Evolutionary conservation across 2,797 vertebrate genomes (phyloP), one percentile per base, ranked within the genome.

Genomic region (Myotis myotis): DNA sequence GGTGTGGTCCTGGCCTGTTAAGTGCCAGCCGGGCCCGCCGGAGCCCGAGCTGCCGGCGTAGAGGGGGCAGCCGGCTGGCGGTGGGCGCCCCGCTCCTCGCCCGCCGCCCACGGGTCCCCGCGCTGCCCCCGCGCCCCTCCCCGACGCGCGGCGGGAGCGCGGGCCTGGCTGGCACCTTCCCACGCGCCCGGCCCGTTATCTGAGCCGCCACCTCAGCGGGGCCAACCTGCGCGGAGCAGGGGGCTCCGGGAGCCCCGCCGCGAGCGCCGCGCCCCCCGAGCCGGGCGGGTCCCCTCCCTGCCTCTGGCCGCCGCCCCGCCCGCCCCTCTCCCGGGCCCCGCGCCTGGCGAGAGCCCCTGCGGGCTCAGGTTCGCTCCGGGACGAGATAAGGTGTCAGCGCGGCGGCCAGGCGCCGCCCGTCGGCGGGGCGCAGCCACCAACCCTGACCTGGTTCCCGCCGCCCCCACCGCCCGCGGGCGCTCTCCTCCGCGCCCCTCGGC

Each of bases 361-460:
- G 12, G 92, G 93, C 95, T 96, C 90, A 92, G 76, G 87, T 94
- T 94, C 94, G 53, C 91, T 30, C 87, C 25, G 64, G 79, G 87
- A 82, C 87, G 28, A 76, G 97, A 81, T 96, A 88, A 92, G 96
- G 93, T 97, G 96, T 97, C 97, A 62, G 79, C 51, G 17, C 15
- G n/a, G 88, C 87, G 13, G 89, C 94, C 93, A 60, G 94, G 33
- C 91, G 91, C 72, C 92, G 49, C 81, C 89, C 44, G 93, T 66
- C 68, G 68, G 95, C 90, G 89, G 88, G 92, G 79, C 90, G 57
- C 47, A 62, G 85, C 49, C 36, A 22, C 49, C 44, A 25, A 75
- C 85, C 62, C 64, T 72, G 93, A 83, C 96, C 95, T 57, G 30
- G 75, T 83, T 83, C 70, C 38, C 1, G 5, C 22, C 44, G 57